A percentile compares a stretch with the other conserved stretches of the same genome.
phyloP scores from a whole-genome alignment of 2,888 invertebrate genomes.

The Nemotelus pantherinus region DNA sequence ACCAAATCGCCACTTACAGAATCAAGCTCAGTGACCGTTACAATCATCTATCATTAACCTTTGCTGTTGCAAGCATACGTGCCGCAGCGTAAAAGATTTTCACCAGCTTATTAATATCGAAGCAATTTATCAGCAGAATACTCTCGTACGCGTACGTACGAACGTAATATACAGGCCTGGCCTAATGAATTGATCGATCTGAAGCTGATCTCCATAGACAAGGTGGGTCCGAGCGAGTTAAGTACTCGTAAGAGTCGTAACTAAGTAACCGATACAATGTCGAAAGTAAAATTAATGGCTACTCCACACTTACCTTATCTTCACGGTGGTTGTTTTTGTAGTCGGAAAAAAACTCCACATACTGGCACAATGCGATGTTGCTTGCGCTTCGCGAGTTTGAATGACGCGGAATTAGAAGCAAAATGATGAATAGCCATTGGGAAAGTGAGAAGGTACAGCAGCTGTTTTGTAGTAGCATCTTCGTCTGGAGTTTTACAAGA shows the following conservation, averaged over 20 bases:
- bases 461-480: constrained; percentile 11
- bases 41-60: background rate
- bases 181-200: background rate
- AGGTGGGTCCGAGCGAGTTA: background rate
- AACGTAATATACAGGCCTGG: background rate
- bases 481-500: background rate
- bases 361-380: constrained; percentile 54
- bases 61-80: background rate
- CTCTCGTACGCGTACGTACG: too few relatives aligned
- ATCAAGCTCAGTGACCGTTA: background rate
- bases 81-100: background rate
- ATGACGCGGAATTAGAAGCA: constrained; percentile 52
- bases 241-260: background rate
- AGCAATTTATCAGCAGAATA: constrained; percentile 2
- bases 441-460: constrained; percentile 7
- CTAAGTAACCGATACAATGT: too few relatives aligned
- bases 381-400: constrained; percentile 54
- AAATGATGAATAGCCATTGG: constrained; percentile 39
- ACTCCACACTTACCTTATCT: constrained; percentile 55
- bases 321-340: constrained; percentile 60
- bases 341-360: constrained; percentile 59
- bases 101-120: constrained; percentile 1
- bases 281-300: too few relatives aligned
- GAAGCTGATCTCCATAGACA: background rate
- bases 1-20: background rate